Percentiles rank a stretch among this genome's conserved stretches.
Conservation (phyloP, 1,140 invertebrate genomes). For the Matsumurasca onukii region DNA sequence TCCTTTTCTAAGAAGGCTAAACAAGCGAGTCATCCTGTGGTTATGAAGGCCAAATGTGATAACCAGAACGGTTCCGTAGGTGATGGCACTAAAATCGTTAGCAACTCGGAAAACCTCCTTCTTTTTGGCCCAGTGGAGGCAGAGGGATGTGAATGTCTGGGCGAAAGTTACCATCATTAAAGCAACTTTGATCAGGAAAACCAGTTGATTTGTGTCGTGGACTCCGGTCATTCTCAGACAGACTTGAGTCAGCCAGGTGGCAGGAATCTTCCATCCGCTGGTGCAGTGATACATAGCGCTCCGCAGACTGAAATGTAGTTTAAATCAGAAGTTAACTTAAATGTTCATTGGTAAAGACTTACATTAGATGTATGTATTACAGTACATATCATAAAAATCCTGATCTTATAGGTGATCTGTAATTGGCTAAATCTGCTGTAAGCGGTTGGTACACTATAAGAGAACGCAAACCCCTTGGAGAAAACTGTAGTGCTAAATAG, state of each 20-base stretch:
- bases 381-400: too few relatives aligned
- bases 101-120: neutral
- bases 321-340: too few relatives aligned
- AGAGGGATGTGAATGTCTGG: neutral
- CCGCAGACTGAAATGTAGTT: too few relatives aligned
- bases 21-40: neutral
- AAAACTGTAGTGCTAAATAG: too few relatives aligned
- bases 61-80: neutral
- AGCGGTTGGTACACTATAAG: too few relatives aligned
- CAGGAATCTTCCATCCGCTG: slow-evolving; percentile 4
- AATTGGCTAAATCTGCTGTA: too few relatives aligned
- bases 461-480: too few relatives aligned
- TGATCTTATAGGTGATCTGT: too few relatives aligned
- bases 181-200: neutral
- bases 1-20: neutral
- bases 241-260: neutral
- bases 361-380: too few relatives aligned
- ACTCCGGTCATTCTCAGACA: neutral
- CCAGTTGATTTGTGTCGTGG: neutral
- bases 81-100: neutral
- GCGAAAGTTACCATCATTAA: neutral
- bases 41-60: neutral
- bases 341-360: too few relatives aligned
- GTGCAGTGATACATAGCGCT: too few relatives aligned
- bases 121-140: neutral